A percentile compares a stretch with the other conserved stretches of the same genome.
phyloP scores from a whole-genome alignment of 1,140 invertebrate genomes.

The Platorchestia sp. region DNA sequence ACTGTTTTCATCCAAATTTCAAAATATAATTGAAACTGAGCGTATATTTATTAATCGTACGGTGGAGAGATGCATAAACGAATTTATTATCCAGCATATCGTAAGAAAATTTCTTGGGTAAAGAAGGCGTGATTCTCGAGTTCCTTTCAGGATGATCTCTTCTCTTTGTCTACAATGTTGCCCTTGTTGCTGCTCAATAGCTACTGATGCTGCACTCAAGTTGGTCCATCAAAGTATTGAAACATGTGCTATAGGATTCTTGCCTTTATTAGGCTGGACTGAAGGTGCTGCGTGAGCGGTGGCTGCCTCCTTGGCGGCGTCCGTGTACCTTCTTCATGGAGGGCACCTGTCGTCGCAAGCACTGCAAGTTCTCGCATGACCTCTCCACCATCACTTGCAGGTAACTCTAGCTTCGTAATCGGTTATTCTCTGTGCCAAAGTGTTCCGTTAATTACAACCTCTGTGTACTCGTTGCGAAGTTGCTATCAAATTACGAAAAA shows the following conservation, averaged over 20 bases:
- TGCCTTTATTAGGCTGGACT: constrained; percentile 22
- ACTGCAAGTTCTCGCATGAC: constrained; percentile 76
- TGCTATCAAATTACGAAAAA: neutral
- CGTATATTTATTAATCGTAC: too few species aligned
- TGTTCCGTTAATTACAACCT: neutral
- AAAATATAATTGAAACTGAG: too few species aligned
- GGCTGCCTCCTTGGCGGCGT: constrained; percentile 65
- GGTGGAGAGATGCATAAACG: too few species aligned
- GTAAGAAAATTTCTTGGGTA: too few species aligned
- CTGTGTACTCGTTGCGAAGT: neutral
- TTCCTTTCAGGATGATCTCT: too few species aligned
- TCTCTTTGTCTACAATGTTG: too few species aligned
- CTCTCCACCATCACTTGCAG: constrained; percentile 73
- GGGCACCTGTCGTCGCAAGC: constrained; percentile 73
- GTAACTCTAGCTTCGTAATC: neutral
- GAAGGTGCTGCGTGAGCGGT: constrained; percentile 28
- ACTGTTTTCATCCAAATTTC: too few species aligned
- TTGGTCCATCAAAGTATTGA: too few species aligned
- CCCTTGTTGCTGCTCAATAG: too few species aligned
- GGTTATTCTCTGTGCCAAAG: neutral
- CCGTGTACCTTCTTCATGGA: constrained; percentile 75
- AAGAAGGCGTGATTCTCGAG: too few species aligned
- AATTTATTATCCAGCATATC: too few species aligned
- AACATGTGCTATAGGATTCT: neutral
- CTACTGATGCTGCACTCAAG: too few species aligned